These are phyloP conservation scores for Sorex araneus DNA, from an alignment of 2,113 vertebrate genomes.

Conservation along the genomic window DNA sequence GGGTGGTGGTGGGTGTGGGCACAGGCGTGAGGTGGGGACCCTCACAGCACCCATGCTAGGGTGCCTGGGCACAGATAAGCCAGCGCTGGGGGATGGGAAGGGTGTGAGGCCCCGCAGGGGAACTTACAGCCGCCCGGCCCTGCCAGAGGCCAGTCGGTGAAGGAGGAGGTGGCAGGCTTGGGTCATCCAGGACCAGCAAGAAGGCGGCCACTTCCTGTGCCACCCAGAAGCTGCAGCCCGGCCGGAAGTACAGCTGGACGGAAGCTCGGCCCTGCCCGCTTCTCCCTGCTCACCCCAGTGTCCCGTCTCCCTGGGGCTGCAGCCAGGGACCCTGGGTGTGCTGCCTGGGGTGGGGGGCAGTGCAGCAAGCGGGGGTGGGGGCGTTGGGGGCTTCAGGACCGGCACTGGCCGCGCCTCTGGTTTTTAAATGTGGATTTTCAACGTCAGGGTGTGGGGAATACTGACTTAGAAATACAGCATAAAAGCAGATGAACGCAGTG, in stretches of 20 bases:
- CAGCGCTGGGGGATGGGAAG: not conserved
- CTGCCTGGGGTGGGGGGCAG: not conserved
- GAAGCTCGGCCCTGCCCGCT: not conserved
- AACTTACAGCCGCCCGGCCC: not conserved
- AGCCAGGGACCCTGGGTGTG: not conserved
- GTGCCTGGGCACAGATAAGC: not conserved
- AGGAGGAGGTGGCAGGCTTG: not conserved
- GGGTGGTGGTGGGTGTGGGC: too few species aligned
- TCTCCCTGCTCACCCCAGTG: fast-evolving
- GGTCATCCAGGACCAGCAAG: not conserved
- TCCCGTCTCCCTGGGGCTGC: not conserved
- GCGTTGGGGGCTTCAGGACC: too few species aligned
- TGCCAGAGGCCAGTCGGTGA: too few species aligned
- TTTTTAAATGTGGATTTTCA: not conserved
- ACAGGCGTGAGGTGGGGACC: not conserved
- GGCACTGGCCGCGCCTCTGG: not conserved
- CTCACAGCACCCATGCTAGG: not conserved
- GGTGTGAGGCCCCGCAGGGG: not conserved
- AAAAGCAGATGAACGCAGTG: not conserved
- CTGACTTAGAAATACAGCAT: not conserved
- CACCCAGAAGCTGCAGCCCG: not conserved
- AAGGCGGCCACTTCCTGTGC: conserved; percentile 2
- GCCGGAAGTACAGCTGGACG: not conserved
- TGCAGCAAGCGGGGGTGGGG: fast-evolving
- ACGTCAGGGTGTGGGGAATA: not conserved